Evolutionary conservation across 2,797 vertebrate species (phyloP).

Genomic region (Brachymystax lenok): DNA sequence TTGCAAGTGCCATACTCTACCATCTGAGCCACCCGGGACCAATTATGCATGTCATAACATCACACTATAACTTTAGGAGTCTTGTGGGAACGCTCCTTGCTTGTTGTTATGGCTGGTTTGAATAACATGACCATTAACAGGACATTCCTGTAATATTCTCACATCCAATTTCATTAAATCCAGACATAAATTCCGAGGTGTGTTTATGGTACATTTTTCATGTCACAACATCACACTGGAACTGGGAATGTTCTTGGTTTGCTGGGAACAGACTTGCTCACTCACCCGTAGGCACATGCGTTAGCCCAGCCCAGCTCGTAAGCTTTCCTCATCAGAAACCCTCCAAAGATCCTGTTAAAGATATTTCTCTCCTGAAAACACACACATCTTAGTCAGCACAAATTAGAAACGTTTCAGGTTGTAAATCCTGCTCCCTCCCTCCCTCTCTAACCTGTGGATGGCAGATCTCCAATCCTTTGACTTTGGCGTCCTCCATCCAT

Average conservation of each 20-base stretch:
- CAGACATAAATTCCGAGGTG: not conserved
- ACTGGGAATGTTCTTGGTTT: not conserved
- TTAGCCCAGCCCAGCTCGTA: conserved; percentile 96
- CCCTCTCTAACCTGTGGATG: conserved; percentile 87
- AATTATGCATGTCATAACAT: too few species aligned
- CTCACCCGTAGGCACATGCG: conserved; percentile 90
- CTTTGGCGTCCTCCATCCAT: conserved; percentile 94
- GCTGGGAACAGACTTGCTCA: not conserved
- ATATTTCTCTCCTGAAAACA: conserved; percentile 89
- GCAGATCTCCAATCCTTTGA: conserved; percentile 94
- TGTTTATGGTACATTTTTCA: not conserved
- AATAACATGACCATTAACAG: too few species aligned
- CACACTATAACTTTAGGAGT: too few species aligned
- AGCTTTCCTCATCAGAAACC: conserved; percentile 97
- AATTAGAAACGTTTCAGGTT: not conserved
- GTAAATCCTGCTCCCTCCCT: not conserved
- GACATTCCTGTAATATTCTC: too few species aligned
- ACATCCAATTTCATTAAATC: too few species aligned
- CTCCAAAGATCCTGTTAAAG: conserved; percentile 96
- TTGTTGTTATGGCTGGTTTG: too few species aligned
- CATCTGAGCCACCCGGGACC: too few species aligned
- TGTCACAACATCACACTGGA: not conserved
- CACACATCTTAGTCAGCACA: not conserved
- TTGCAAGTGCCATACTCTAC: too few species aligned
- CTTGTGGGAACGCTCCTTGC: too few species aligned